Conservation (phyloP, 1,140 invertebrate genomes). For the Platorchestia sp. region DNA sequence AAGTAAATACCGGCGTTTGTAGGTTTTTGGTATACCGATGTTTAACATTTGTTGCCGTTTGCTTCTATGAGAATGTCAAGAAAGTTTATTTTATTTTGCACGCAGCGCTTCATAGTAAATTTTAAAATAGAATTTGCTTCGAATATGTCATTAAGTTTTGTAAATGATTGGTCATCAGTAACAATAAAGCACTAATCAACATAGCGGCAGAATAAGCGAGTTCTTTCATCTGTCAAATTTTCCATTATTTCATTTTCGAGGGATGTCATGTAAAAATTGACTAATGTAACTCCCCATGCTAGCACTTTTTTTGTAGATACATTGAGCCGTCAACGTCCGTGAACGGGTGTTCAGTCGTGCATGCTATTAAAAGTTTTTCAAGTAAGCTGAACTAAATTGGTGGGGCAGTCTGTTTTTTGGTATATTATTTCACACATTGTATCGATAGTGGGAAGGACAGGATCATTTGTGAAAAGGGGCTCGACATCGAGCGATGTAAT, state of each 20-base stretch:
- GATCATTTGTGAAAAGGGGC: not conserved
- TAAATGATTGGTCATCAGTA: not conserved
- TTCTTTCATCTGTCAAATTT: not conserved
- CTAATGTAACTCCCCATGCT: not conserved
- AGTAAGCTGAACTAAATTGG: not conserved
- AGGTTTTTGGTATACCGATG: not conserved
- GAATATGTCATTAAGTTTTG: not conserved
- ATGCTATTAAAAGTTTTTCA: not conserved
- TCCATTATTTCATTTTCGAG: not conserved
- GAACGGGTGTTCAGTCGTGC: not conserved
- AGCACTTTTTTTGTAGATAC: not conserved
- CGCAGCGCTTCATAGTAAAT: not conserved
- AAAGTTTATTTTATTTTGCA: not conserved
- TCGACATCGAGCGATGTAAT: slow-evolving; percentile 10
- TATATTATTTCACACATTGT: not conserved
- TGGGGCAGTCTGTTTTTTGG: not conserved
- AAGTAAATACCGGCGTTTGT: not conserved
- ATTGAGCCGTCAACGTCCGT: not conserved
- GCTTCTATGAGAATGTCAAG: not conserved
- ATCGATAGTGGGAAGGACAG: not conserved
- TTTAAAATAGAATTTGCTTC: not conserved
- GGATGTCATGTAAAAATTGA: not conserved
- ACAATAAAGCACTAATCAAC: not conserved
- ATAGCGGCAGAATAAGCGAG: not conserved
- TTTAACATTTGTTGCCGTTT: not conserved